phyloP scores from a whole-genome alignment of 2,113 vertebrate species.

The Antechinus flavipes region DNA sequence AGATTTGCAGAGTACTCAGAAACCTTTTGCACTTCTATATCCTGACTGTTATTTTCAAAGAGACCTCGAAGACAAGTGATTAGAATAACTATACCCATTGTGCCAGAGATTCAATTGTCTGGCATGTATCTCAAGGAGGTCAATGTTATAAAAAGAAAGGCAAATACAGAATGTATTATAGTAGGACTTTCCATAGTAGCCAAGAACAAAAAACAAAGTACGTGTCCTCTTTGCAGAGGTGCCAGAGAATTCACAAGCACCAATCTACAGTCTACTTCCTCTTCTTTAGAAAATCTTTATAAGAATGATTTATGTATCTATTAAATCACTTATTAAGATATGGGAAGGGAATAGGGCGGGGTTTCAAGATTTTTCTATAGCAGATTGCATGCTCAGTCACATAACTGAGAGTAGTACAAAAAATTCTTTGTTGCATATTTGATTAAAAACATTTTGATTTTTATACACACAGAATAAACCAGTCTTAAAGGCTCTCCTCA shows the following conservation, averaged over 20 bases:
- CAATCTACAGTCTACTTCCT: not conserved
- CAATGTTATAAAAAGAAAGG: not conserved
- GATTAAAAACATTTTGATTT: not conserved
- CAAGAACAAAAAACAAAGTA: not conserved
- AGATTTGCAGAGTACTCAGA: not conserved
- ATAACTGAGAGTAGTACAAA: not conserved
- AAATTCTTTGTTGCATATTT: not conserved
- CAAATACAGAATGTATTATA: not conserved
- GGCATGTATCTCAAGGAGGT: not conserved
- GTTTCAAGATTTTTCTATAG: not conserved
- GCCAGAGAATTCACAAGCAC: not conserved
- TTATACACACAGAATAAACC: not conserved
- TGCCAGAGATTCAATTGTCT: not conserved
- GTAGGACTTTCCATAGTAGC: not conserved
- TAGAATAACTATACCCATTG: not conserved
- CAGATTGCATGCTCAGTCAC: not conserved
- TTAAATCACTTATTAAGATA: not conserved
- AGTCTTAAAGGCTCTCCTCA: not conserved
- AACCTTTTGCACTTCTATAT: not conserved
- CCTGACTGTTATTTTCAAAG: not conserved
- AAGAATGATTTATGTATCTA: not conserved
- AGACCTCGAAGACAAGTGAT: not conserved
- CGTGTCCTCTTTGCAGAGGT: not conserved
- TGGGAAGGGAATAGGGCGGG: not conserved
- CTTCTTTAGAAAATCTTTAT: not conserved